Base-by-base conservation (phyloP, 2,113 vertebrate genomes). In the Leucosticte australis region DNA sequence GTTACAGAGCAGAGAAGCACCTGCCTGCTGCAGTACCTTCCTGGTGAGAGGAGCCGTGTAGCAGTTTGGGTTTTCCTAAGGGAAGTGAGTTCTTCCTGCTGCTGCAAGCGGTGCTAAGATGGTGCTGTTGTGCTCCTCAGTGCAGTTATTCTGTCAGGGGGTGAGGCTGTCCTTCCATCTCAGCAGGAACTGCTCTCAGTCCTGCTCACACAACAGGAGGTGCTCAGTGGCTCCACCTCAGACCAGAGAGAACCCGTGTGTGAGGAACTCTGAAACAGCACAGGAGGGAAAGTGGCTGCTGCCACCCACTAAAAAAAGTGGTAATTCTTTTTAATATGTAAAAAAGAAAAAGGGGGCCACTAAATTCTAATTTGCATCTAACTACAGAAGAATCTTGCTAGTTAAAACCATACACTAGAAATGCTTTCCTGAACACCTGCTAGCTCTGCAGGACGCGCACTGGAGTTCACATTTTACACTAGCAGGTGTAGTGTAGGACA, bases 121-220 rank as follows among this genome's bases (percentile, higher is more conserved):
- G 35, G 26, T 35, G 62, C 87, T 22, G 52, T 5, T 47, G 37
- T n/a, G 28, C 64, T 28, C 13, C 2, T 3, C 26, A 10, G 35
- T 20, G 55, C 87, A 20, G n/a, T 22, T 15, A 2, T 0, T 15
- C 6, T 3, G 0, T 11, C 33, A 5, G 13, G 0, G 6, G 42
- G 15, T 5, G 47, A 13, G 35, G 5, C 3, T 1, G 2, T 31
- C 67, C n/a, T 35, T 19, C 2, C 35, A 1, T 4, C 12, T 0
- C 9, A 1, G 62, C 47, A 46, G 28, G 7, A 16, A 6, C 37
- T 20, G 52, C 76, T 37, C 27, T 35, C 10, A 23, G 7, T 42
- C 23, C 41, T 87, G 57, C 33, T 59, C 57, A 5, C 1, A 0
- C 6, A 12, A 18, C 57, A 22, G 50, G 28, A 16, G 9, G 1